Conservation (phyloP, 2,797 vertebrate species). For the Pogoniulus pusillus region DNA sequence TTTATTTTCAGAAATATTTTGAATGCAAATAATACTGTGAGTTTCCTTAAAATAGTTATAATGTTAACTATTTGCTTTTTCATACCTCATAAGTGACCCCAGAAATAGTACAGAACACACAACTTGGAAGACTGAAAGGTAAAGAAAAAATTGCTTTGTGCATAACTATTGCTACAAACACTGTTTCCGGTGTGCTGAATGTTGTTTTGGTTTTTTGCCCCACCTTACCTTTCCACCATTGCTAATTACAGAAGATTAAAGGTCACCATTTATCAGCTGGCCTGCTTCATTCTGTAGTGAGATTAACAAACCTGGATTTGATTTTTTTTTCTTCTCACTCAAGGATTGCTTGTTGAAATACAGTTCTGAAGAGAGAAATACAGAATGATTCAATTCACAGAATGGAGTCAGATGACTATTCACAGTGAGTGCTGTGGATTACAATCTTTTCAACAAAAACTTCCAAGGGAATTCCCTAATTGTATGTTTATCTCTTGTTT, state of each 20-base stretch:
- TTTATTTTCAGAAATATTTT: conserved; percentile 31
- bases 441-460: not conserved
- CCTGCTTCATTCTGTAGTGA: not conserved
- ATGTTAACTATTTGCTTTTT: conserved; percentile 21
- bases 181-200: not conserved
- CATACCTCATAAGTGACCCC: conserved; percentile 17
- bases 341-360: not conserved
- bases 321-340: no score
- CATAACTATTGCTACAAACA: not conserved
- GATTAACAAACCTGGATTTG: not conserved
- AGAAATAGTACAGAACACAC: not conserved
- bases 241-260: not conserved
- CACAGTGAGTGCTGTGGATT: not conserved
- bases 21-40: not conserved
- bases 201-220: not conserved
- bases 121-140: not conserved
- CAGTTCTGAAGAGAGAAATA: not conserved
- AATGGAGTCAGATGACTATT: not conserved
- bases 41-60: not conserved
- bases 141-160: not conserved
- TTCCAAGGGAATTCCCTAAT: not conserved
- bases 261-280: not conserved
- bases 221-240: not conserved
- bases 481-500: not conserved
- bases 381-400: not conserved